Evolutionary conservation across 1,140 invertebrate species (phyloP).

Genomic region (Coelopa frigida): DNA sequence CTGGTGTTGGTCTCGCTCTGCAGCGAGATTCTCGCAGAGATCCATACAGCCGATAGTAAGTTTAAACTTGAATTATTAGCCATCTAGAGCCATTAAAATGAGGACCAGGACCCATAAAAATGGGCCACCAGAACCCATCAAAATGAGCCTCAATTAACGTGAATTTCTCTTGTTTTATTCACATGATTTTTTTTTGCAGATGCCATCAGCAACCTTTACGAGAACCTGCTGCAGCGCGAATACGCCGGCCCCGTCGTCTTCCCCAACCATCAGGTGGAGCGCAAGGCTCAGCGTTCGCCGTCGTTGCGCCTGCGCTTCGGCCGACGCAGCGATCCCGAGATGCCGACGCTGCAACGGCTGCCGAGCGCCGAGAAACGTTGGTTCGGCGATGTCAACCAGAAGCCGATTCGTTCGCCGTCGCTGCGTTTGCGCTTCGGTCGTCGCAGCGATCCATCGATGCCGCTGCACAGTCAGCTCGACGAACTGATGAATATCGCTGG

Average conservation of each 20-base stretch:
- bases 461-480: constrained; percentile 21
- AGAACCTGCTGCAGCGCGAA: constrained; percentile 40
- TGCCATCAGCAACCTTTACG: constrained; percentile 33
- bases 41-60: no score
- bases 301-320: constrained; percentile 63
- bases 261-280: constrained; percentile 56
- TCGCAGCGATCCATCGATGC: constrained; percentile 53
- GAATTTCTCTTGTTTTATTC: background rate
- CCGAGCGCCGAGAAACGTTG: constrained; percentile 35
- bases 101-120: no score
- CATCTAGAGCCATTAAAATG: no score
- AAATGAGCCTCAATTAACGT: background rate
- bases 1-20: no score
- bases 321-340: constrained; percentile 57
- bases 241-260: constrained; percentile 40
- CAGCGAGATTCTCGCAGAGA: no score
- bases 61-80: no score
- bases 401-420: constrained; percentile 53
- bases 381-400: constrained; percentile 44
- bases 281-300: constrained; percentile 63
- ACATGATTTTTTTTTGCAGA: constrained; percentile 3
- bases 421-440: constrained; percentile 57
- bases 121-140: no score
- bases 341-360: constrained; percentile 14
- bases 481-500: constrained; percentile 10